Evolutionary conservation across 2,797 vertebrate genomes (phyloP).

Genomic region (Hoplostethus mediterraneus): DNA sequence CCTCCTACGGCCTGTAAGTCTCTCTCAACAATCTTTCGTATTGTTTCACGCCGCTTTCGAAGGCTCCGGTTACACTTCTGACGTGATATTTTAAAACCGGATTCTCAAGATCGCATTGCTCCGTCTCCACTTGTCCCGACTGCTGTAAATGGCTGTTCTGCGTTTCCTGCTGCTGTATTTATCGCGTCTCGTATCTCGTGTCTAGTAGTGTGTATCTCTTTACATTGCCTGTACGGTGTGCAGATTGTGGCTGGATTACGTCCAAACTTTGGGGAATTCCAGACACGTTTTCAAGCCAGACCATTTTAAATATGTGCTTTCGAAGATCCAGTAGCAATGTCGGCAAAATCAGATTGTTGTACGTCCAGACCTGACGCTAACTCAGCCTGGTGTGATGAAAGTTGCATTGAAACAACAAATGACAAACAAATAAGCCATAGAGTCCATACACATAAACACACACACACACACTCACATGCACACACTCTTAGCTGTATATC

Average conservation of each 20-base stretch:
- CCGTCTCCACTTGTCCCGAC: neutral
- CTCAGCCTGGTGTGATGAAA: neutral
- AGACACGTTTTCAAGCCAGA: too few species aligned
- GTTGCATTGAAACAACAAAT: neutral
- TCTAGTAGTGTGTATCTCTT: too few species aligned
- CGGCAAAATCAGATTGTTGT: neutral
- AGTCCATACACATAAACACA: too few species aligned
- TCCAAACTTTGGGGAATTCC: neutral
- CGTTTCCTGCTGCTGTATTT: neutral
- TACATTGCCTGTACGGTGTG: too few species aligned
- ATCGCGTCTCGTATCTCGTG: neutral
- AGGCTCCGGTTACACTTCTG: neutral
- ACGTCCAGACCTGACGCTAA: neutral
- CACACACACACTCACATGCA: too few species aligned
- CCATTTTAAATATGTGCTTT: too few species aligned
- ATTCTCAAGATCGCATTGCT: neutral
- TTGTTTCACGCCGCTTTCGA: too few species aligned
- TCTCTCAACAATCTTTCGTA: neutral
- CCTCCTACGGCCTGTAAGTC: slow-evolving; percentile 96
- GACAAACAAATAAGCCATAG: too few species aligned
- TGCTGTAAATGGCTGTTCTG: neutral
- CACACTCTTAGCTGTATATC: too few species aligned
- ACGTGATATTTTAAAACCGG: slow-evolving; percentile 1
- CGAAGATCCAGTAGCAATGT: too few species aligned
- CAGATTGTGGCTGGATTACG: neutral